Evolutionary conservation across 2,113 vertebrate species (phyloP).

Genomic region (Gymnarchus niloticus): DNA sequence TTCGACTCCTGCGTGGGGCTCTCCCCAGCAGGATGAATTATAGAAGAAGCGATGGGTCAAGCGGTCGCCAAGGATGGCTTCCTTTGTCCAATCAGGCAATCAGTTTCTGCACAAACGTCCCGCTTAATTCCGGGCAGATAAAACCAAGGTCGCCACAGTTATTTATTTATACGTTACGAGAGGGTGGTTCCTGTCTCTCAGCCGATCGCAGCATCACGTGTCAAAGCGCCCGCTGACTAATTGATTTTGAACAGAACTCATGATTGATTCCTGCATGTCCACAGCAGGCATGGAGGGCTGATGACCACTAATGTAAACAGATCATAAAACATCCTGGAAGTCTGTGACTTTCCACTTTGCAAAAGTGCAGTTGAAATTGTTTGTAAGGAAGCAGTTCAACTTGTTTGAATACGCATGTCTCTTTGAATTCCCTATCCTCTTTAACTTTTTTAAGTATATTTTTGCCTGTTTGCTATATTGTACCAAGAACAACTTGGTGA

Average conservation of each 20-base stretch:
- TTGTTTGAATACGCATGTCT: background rate
- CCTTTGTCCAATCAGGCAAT: slow-evolving; percentile 22
- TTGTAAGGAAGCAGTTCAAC: background rate
- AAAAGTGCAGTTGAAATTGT: background rate
- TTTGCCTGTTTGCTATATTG: background rate
- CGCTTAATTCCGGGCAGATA: background rate
- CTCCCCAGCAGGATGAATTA: slow-evolving; percentile 63
- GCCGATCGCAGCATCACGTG: background rate
- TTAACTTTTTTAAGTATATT: too few species aligned
- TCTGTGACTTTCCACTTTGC: background rate
- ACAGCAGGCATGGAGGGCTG: background rate
- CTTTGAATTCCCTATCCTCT: background rate
- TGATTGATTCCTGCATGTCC: background rate
- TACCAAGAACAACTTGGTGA: background rate
- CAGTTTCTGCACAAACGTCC: slow-evolving; percentile 9
- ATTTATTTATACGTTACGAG: slow-evolving; percentile 25
- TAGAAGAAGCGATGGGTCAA: slow-evolving; percentile 58
- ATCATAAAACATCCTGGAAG: background rate
- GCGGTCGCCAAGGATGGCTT: slow-evolving; percentile 48
- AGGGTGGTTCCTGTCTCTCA: background rate
- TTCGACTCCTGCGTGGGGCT: slow-evolving; percentile 54
- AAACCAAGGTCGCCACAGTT: background rate
- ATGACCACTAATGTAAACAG: background rate
- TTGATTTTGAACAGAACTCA: background rate
- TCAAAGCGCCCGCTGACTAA: background rate